Percentiles rank a stretch among this genome's conserved stretches.
Evolutionary conservation across 2,797 vertebrate genomes (phyloP).

Genomic region (Anas bahamensis): DNA sequence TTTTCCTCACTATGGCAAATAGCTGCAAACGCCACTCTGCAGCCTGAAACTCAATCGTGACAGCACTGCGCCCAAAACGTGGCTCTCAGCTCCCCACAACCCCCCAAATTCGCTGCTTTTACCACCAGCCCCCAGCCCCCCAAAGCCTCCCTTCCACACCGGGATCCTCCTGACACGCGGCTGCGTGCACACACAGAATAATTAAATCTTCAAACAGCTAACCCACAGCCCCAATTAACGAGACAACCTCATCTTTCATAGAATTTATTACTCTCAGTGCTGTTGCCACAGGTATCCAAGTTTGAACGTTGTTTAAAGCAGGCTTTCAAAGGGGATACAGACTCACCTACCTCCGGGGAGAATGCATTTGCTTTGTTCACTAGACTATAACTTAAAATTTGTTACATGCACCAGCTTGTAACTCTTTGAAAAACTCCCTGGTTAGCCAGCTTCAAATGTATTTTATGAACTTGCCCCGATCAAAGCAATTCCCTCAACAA

Average conservation of each 20-base stretch:
- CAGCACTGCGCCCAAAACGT: neutral
- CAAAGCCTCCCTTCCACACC: neutral
- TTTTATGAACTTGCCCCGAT: conserved; percentile 22
- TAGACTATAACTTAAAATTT: conserved; percentile 23
- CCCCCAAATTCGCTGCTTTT: neutral
- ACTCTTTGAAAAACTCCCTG: conserved; percentile 41
- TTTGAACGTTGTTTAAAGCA: conserved; percentile 5
- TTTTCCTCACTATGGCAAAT: conserved; percentile 22
- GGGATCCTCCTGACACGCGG: neutral
- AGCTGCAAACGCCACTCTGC: neutral
- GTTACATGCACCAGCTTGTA: conserved; percentile 62
- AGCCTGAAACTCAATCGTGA: neutral
- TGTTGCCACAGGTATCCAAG: conserved; percentile 63
- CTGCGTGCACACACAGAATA: neutral
- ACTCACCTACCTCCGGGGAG: conserved; percentile 46
- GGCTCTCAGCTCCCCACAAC: neutral
- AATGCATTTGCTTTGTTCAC: conserved; percentile 58
- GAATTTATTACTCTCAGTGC: conserved; percentile 40
- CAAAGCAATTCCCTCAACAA: conserved; percentile 37
- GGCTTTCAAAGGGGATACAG: conserved; percentile 44
- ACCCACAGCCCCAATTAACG: conserved; percentile 33
- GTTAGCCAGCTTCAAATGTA: conserved; percentile 43
- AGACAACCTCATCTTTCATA: conserved; percentile 20
- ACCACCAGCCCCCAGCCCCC: neutral
- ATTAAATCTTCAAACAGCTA: conserved; percentile 48